Evolutionary conservation across 1,140 invertebrate genomes (phyloP).

Genomic region (Pseudomyrmex flavicornis): DNA sequence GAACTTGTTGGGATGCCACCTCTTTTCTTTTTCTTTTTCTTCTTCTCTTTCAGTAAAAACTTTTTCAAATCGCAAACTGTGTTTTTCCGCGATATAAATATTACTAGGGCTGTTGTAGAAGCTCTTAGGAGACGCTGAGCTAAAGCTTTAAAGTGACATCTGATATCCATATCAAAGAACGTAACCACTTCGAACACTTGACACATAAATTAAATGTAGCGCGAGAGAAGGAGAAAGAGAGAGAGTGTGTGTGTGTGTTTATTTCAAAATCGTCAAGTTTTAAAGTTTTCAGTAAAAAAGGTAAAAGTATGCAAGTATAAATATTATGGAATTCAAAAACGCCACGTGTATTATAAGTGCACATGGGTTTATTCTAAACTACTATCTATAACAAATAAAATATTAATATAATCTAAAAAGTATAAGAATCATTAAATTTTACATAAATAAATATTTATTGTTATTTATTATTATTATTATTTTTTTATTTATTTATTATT

Average conservation of each 20-base stretch:
- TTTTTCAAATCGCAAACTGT: neutral
- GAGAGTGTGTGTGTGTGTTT: neutral
- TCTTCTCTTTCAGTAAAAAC: neutral
- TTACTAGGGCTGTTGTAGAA: slow-evolving; percentile 21
- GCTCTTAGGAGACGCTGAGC: slow-evolving; percentile 14
- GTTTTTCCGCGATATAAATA: slow-evolving; percentile 23
- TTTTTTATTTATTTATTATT: neutral
- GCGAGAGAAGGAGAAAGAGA: neutral
- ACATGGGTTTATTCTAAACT: too few species aligned
- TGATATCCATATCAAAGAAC: slow-evolving; percentile 64
- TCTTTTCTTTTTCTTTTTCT: too few species aligned
- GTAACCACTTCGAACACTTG: slow-evolving; percentile 12
- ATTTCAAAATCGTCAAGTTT: neutral
- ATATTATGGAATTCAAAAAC: neutral
- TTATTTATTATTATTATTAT: neutral
- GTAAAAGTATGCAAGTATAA: neutral
- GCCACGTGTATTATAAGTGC: neutral
- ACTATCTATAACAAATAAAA: neutral
- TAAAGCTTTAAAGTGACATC: slow-evolving; percentile 47
- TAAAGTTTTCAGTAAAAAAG: neutral
- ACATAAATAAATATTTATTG: neutral
- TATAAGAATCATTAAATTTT: neutral
- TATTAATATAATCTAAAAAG: neutral
- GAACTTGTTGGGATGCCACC: neutral
- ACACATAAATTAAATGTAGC: slow-evolving; percentile 38